phyloP scores from a whole-genome alignment of 2,113 vertebrate genomes.

The Paramormyrops kingsleyae region DNA sequence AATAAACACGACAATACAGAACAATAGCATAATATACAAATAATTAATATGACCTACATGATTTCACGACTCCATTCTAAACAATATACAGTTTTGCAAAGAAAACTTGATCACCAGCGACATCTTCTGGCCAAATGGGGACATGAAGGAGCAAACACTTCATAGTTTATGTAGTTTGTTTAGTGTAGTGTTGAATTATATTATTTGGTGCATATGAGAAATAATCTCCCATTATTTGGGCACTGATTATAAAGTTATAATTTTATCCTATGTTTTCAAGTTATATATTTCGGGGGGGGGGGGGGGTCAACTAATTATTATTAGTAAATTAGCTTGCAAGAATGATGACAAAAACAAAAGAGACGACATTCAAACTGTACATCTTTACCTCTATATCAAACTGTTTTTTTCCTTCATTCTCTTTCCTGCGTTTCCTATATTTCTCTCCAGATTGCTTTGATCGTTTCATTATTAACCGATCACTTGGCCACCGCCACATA shows the following conservation, averaged over 20 bases:
- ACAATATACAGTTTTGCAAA: neutral
- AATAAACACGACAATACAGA: neutral
- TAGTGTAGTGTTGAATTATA: neutral
- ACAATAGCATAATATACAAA: neutral
- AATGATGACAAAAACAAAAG: neutral
- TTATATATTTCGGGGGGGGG: neutral
- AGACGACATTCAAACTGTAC: neutral
- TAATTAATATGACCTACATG: neutral
- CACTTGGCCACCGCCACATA: neutral
- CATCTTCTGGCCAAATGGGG: neutral
- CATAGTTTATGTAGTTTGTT: neutral
- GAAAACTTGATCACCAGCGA: neutral
- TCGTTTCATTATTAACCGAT: neutral
- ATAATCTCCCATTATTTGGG: neutral
- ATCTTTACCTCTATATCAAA: neutral
- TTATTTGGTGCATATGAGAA: neutral
- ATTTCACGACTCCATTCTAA: neutral
- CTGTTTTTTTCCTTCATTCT: neutral
- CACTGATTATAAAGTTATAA: neutral
- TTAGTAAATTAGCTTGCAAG: neutral
- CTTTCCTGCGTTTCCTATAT: neutral
- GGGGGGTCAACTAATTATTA: neutral
- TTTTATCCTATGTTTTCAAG: neutral
- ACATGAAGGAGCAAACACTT: neutral
- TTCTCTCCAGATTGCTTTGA: neutral